Conservation (phyloP, 2,113 vertebrate species). For the Catagonus wagneri region DNA sequence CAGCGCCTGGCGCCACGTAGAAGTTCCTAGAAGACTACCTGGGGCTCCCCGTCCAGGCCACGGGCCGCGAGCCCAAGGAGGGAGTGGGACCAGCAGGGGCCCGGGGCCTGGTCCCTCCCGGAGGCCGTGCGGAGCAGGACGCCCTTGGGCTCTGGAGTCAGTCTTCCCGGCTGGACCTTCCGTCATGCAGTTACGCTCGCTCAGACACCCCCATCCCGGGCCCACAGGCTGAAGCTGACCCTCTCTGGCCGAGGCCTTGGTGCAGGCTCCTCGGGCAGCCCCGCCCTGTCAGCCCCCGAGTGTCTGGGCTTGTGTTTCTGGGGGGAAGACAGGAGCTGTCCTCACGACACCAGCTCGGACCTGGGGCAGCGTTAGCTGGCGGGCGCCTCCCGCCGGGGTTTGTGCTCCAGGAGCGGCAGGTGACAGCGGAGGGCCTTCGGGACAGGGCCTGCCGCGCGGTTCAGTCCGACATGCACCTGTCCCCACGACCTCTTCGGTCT, state of each 20-base stretch:
- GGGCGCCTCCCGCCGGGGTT: neutral
- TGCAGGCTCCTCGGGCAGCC: too few relatives aligned
- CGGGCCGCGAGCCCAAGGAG: neutral
- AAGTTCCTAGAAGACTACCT: neutral
- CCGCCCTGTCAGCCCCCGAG: too few relatives aligned
- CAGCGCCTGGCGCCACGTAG: too few relatives aligned
- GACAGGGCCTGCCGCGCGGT: accelerated
- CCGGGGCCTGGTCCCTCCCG: accelerated
- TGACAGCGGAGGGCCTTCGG: accelerated
- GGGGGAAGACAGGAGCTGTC: too few relatives aligned
- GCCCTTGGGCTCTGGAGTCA: neutral
- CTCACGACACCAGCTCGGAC: too few relatives aligned
- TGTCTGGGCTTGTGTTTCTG: too few relatives aligned
- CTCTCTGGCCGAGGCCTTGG: neutral
- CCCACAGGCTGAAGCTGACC: neutral
- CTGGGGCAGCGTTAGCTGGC: too few relatives aligned
- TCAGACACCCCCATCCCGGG: neutral
- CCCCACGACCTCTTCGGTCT: accelerated
- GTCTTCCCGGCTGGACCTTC: neutral
- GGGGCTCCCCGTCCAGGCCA: neutral
- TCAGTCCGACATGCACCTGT: accelerated
- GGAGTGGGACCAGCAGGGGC: accelerated
- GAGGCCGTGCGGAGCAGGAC: accelerated
- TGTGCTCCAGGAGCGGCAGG: neutral
- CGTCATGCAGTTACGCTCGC: neutral